Conservation (phyloP, 30 jellyfish, hydroid and myxozoan species). For the Aurelia aurita region DNA sequence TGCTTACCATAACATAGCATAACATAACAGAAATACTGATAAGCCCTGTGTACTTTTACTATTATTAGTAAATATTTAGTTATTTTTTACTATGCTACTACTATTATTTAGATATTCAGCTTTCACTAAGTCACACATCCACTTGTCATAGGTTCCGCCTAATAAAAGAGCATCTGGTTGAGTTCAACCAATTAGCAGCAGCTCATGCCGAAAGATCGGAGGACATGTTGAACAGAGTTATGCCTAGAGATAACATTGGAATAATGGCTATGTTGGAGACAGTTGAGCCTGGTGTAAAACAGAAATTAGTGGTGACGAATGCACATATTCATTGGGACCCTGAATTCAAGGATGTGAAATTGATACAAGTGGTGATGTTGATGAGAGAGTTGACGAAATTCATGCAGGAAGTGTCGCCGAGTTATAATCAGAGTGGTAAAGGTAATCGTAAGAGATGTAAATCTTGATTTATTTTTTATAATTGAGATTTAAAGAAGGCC, state of each 20-base stretch:
- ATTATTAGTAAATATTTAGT: no score
- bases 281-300: slow-evolving; percentile 71
- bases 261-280: slow-evolving; percentile 93
- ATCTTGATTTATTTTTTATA: no score
- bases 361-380: slow-evolving; percentile 94
- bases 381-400: slow-evolving; percentile 84
- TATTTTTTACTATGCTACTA: no score
- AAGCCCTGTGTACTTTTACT: no score
- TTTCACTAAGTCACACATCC: no score
- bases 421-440: slow-evolving; percentile 16
- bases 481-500: no score
- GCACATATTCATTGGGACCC: slow-evolving; percentile 99
- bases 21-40: no score
- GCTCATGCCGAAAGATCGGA: slow-evolving; percentile 97
- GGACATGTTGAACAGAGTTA: slow-evolving; percentile 95
- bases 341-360: slow-evolving; percentile 89
- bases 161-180: slow-evolving; percentile 92
- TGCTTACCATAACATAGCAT: no score
- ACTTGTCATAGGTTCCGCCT: slow-evolving; percentile 80
- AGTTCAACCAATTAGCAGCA: slow-evolving; percentile 96
- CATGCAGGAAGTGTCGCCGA: slow-evolving; percentile 78
- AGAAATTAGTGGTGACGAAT: slow-evolving; percentile 84
- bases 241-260: slow-evolving; percentile 95
- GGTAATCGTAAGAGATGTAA: background rate
- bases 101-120: no score